Evolutionary conservation across 2,888 invertebrate species (phyloP), one percentile per base, ranked within the genome.

Genomic region (Tholera decimalis): DNA sequence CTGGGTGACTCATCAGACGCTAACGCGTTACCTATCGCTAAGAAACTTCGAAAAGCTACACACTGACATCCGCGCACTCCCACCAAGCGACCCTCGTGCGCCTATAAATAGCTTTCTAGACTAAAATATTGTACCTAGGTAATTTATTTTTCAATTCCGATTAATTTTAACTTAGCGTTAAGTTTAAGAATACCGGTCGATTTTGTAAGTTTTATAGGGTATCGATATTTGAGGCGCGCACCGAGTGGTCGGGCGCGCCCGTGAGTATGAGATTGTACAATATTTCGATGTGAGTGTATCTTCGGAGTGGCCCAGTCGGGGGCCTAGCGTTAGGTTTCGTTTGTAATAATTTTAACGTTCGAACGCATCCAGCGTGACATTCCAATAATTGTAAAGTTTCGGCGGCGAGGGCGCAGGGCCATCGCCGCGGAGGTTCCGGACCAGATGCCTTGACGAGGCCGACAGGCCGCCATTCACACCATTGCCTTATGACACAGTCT

Each of bases 141-240:
- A 96, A 96, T 96, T 96, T 96, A 96, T 96, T 96, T 94, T 95
- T 94, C 92, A 95, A 96, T 96, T 96, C 95, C 96, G 95, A 91
- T 95, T 95, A 95, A 94, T 95, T 94, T 94, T 95, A 95, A 95
- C 90, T 93, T 95, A 95, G 95, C 77, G 77, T 90, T 94, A 95
- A 95, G 94, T 94, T 94, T 93, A 93, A 91, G 89, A 90, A 84
- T 93, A 95, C 93, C 94, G 93, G 89, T 92, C 92, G 94, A 90
- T 95, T 95, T 96, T 96, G 95, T 96, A 96, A 95, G 96, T 95
- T 96, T 95, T 95, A 94, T 96, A 95, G 95, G 94, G 93, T 94
- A 93, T 91, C 90, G 78, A 88, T 87, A 87, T 91, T 90, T 92
- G 85, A 91, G 88, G 92, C 91, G 93, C 91, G 93, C 88, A 89